Base-by-base conservation (phyloP, 2,113 vertebrate genomes). In the Prietella phreatophila region DNA sequence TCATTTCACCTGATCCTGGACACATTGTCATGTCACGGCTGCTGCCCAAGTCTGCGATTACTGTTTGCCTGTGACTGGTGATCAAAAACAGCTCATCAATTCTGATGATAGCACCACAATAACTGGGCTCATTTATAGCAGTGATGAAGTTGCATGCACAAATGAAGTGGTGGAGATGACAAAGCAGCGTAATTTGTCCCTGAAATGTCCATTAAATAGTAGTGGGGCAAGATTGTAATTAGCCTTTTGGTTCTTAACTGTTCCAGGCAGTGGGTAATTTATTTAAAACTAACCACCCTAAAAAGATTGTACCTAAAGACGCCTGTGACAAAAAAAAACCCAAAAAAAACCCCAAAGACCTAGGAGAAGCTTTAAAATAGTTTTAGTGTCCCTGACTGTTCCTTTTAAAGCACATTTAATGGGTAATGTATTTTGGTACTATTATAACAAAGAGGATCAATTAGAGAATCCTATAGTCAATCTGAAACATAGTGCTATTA, bases 1-100 rank as follows among this genome's bases (percentile, higher is more conserved):
- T 84, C 17, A 30, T 84, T 69, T 69, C 27, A 33, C 83, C 39
- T 84, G 27, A 69, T 33, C 33, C 63, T 84, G 39, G 65, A n/a
- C 63, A 53, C 27, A 80, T 10, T 76, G 2, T 76, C 73, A 76
- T 75, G 71, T 75, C 71, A 22, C 6, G 39, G 19, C 71, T 75
- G 36, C 20, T 47, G 67, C 19, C 67, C 83, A 58, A 22, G 55
- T 15, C 50, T 67, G n/a, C 55, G 3, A 33, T 73, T 22, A 25
- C 33, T 78, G 33, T 75, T 75, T 58, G 36, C 42, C 10, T 60
- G 30, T 60, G 71, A 76, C 56, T 22, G 7, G 10, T 56, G 27
- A 78, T 56, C 73, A 50, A 17, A 56, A 63, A 61, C 27, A n/a
- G 13, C 56, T 76, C 53, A 55, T 85, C 60, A 50, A 25, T 65